Evolutionary conservation across 2,888 invertebrate genomes (phyloP), one percentile per base, ranked within the genome.

Genomic region (Labia minor): DNA sequence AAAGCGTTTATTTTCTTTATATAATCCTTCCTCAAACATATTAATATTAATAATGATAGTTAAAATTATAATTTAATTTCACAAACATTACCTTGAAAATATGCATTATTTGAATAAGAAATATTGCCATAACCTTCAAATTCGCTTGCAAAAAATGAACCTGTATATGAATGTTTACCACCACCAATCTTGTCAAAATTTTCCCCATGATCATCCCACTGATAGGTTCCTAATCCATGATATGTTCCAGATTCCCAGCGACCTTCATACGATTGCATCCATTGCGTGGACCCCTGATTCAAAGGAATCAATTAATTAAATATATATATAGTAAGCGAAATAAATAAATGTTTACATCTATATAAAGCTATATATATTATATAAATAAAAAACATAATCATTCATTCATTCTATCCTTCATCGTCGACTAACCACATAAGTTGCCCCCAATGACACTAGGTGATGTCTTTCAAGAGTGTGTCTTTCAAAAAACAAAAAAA

Each of bases 121-220:
- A 81, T 77, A 18, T 75, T 73, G 0, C 82, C 82, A 70, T 83
- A 83, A 0, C 84, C 84, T 69, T 85, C 81, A 71, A 82, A 77
- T 61, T 74, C 73, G 70, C 83, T 83, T 68, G 77, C 77, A 72
- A 79, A 83, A 73, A 82, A 81, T 63, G 76, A 68, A 0, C 83
- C 83, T 69, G 82, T 81, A 71, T 82, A 82, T 0, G 78, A 49
- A 49, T 49, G 49, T 49, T 49, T 49, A 8, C 49, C 49, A n/a
- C 49, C 49, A n/a, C 49, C 49, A 14, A 49, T 49, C 14, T 14
- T 14, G 16, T 49, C 77, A 18, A 73, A 69, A 62, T 72, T 74
- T 0, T 71, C 68, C 14, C 76, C 76, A 1, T 74, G 74, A 20
- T 70, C 70, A 1, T 76, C 77, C 77, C 79, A 78, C 8, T 75